These are phyloP conservation scores for Myripristis murdjan DNA, from an alignment of 2,797 vertebrate species.

Conservation along the genomic window DNA sequence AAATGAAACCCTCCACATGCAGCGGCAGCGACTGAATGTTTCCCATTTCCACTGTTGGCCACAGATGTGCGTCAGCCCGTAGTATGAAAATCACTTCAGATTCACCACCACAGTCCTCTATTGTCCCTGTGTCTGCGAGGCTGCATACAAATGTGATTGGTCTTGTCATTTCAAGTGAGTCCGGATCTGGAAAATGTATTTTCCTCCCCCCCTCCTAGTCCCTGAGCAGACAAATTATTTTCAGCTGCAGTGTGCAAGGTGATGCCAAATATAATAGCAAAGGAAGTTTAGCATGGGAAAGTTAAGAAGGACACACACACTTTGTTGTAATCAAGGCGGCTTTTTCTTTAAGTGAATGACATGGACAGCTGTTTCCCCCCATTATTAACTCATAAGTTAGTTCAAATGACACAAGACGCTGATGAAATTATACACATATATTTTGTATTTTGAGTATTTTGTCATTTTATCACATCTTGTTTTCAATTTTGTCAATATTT, in stretches of 20 bases:
- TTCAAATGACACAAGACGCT: too few relatives aligned
- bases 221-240: slow-evolving; percentile 23
- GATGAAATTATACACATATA: too few relatives aligned
- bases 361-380: too few relatives aligned
- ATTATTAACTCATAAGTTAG: too few relatives aligned
- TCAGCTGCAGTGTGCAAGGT: slow-evolving; percentile 16
- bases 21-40: neutral
- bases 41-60: neutral
- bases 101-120: slow-evolving; percentile 4
- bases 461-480: too few relatives aligned
- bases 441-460: too few relatives aligned
- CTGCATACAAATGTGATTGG: slow-evolving; percentile 50
- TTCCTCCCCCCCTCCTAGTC: neutral
- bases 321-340: neutral
- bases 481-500: too few relatives aligned
- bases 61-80: too few relatives aligned
- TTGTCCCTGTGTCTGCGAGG: slow-evolving; percentile 12
- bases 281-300: neutral
- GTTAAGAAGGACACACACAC: neutral
- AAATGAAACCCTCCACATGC: neutral
- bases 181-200: neutral
- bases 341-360: neutral
- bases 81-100: neutral
- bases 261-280: slow-evolving; percentile 3
- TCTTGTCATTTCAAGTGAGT: slow-evolving; percentile 11